Evolutionary conservation across 2,888 invertebrate species (phyloP).

Genomic region (Baronia brevicornis): DNA sequence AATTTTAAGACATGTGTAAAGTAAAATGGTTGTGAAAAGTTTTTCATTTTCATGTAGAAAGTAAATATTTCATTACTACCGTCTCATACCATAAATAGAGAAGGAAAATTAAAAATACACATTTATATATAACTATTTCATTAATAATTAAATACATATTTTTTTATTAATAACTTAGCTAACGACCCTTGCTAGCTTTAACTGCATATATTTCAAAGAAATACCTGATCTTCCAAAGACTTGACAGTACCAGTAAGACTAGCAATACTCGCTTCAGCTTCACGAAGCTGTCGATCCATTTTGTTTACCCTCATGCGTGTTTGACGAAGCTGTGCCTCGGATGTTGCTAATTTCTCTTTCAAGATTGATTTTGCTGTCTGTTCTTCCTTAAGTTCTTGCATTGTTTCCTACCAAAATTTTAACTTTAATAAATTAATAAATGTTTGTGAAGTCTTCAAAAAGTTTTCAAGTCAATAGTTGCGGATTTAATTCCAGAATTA

Average conservation of each 20-base stretch:
- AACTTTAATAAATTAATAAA: background rate
- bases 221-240: conserved; percentile 63
- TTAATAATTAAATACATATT: too few relatives aligned
- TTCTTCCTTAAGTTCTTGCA: conserved; percentile 53
- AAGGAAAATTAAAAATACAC: too few relatives aligned
- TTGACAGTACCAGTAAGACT: conserved; percentile 60
- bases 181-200: too few relatives aligned
- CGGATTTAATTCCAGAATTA: too few relatives aligned
- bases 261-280: conserved; percentile 59
- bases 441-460: background rate
- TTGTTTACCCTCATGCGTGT: conserved; percentile 48
- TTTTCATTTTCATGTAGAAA: too few relatives aligned
- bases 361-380: conserved; percentile 32
- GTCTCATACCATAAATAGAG: too few relatives aligned
- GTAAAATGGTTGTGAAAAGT: too few relatives aligned
- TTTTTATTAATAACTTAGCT: too few relatives aligned
- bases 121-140: too few relatives aligned
- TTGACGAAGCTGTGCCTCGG: conserved; percentile 53
- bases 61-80: too few relatives aligned
- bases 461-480: background rate
- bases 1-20: too few relatives aligned
- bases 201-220: too few relatives aligned
- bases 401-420: conserved; percentile 30
- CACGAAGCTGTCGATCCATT: conserved; percentile 63
- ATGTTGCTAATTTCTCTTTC: conserved; percentile 47